Evolutionary conservation across 2,888 invertebrate species (phyloP).

Genomic region (Apamea monoglypha): DNA sequence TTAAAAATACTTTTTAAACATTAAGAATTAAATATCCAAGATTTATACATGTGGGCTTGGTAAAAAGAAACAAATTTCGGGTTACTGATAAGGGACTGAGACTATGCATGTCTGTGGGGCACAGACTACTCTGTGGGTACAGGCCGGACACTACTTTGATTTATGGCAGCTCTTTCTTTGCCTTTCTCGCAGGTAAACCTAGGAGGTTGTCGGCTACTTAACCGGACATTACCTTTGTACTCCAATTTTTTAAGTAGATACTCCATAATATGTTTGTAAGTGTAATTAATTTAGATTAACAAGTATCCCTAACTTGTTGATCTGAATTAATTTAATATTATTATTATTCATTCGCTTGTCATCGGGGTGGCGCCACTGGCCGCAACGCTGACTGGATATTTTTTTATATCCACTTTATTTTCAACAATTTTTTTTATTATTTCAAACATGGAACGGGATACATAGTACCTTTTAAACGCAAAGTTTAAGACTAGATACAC

Average conservation of each 20-base stretch:
- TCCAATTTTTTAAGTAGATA: not conserved
- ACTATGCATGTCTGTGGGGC: not conserved
- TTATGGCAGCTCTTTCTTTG: no score
- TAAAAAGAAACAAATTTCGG: not conserved
- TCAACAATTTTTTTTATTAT: not conserved
- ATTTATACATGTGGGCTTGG: not conserved
- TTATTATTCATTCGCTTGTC: not conserved
- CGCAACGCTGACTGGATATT: not conserved
- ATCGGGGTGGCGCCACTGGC: not conserved
- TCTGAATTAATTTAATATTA: no score
- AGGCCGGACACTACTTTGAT: not conserved
- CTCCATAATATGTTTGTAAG: no score
- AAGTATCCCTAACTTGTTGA: no score
- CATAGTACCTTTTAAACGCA: slow-evolving; percentile 34
- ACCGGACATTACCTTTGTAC: not conserved
- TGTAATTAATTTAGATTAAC: no score
- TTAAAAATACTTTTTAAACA: slow-evolving; percentile 8
- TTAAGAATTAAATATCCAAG: slow-evolving; percentile 3
- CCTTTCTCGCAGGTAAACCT: not conserved
- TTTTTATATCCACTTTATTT: not conserved
- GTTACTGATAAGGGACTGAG: not conserved
- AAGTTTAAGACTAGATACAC: slow-evolving; percentile 36
- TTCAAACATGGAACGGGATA: not conserved
- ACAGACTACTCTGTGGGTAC: not conserved
- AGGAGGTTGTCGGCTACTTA: not conserved